Evolutionary conservation across 2,888 invertebrate genomes (phyloP), one percentile per base, ranked within the genome.

Genomic region (Rotaria macrura): DNA sequence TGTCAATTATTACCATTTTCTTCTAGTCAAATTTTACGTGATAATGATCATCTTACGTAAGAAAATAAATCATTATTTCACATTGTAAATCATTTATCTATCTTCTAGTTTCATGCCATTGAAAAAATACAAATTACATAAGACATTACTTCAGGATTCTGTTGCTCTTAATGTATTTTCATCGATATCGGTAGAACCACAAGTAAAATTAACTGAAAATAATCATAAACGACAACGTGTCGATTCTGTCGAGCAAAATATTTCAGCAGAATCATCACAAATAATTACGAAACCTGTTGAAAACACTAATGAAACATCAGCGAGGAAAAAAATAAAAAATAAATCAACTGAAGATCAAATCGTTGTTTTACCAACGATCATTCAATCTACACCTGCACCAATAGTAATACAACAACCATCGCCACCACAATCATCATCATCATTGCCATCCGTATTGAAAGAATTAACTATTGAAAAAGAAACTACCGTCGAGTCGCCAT

Each of bases 1-100:
- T 79, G 79, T 79, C 79, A 43, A 79, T 43, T 79, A 79, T 43
- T 79, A 43, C 79, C 79, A 43, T 79, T 79, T 43, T n/a, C 43
- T 79, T 79, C 79, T 43, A 79, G 79, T 43, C 79, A 40, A 43
- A 43, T 79, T 43, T 25, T 79, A n/a, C 79, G 43, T 43, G 79
- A 79, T n/a, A 79, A 79, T 43, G 79, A 79, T 79, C 79, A 14
- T 43, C 10, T 79, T 38, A 43, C 25, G 79, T 79, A 43, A 43
- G 43, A 38, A 65, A 20, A 34, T 65, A 17, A 14, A 5, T 65
- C 34, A 5, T 25, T 65, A 2, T 7, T 34, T 34, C 9, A 4
- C 17, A 23, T 52, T 52, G 23, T 20, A 23, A 29, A 17, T 12
- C 14, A 34, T 29, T 5, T 34, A 5, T 29, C 1, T 34, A 1